Percentiles rank a stretch among this genome's conserved stretches.
These are phyloP conservation scores for Nemotelus pantherinus DNA, from an alignment of 2,888 invertebrate genomes.

Conservation along the genomic window DNA sequence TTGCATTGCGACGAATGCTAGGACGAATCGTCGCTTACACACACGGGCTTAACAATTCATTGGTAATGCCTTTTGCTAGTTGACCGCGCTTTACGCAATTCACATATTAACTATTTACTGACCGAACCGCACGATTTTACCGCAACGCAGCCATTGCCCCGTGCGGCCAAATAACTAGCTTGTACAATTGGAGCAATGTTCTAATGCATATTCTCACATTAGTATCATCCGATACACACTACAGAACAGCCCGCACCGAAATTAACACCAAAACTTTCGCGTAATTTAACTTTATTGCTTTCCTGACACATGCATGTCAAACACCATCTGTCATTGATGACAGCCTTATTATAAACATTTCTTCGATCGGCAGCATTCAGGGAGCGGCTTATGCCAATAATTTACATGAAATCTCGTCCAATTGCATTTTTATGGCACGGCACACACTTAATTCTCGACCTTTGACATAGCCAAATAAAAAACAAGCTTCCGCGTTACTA, in stretches of 20 bases:
- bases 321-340: slow-evolving; percentile 48
- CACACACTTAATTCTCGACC: background rate
- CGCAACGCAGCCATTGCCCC: background rate
- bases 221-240: too few species aligned
- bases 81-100: slow-evolving; percentile 26
- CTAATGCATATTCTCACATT: too few species aligned
- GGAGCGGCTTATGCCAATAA: slow-evolving; percentile 1
- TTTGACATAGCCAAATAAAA: background rate
- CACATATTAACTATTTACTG: slow-evolving; percentile 42
- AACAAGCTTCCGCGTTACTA: too few species aligned
- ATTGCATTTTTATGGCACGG: background rate
- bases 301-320: slow-evolving; percentile 47
- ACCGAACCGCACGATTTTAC: slow-evolving; percentile 12
- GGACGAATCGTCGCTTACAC: slow-evolving; percentile 25
- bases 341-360: slow-evolving; percentile 41
- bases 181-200: too few species aligned
- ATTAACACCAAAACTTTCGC: too few species aligned
- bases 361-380: background rate
- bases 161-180: too few species aligned
- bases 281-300: slow-evolving; percentile 15
- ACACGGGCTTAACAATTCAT: slow-evolving; percentile 25
- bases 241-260: too few species aligned
- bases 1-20: slow-evolving; percentile 70
- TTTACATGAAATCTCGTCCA: background rate
- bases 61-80: slow-evolving; percentile 8